Evolutionary conservation across 2,888 invertebrate species (phyloP), one percentile per base, ranked within the genome.

Genomic region (Trichacis sp.): DNA sequence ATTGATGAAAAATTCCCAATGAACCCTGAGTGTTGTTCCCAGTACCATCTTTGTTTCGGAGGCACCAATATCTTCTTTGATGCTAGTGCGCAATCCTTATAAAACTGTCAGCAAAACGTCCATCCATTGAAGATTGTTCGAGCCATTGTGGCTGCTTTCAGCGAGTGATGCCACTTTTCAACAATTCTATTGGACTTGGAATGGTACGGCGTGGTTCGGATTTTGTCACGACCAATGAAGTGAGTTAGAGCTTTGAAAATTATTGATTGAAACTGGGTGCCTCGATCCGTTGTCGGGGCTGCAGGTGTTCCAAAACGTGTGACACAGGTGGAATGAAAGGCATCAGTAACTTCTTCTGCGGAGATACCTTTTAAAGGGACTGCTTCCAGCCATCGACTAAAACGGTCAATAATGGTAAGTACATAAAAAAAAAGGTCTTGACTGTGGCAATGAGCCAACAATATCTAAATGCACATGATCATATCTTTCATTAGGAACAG

Each of bases 381-480:
- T 1, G 57, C 66, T 20, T 71, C 73, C 0, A 72, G 70, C 73
- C 74, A 77, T 8, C 76, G 67, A 0, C 68, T 63, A 46, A 70
- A 75, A 4, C 79, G 57, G 48, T 80, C 78, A 0, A 78, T 60
- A 59, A 72, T 71, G 0, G 84, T 84, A 2, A 84, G 74, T 18
- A 75, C 74, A 55, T 84, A 84, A 1, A 69, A 52, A 17, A 18
- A 58, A 1, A 53, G 61, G n/a, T 30, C 38, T 29, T 1, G 54
- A 60, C 11, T 4, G 0, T 2, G 57, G 56, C 53, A 55, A 12
- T 1, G 47, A 38, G 6, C 74, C 73, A 15, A 81, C 67, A 1
- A 81, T 38, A 55, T 85, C 83, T 0, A 81, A 60, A 52, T 84
- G 80, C 1, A 83, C 53, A 48, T 80, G 73, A 5, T 62, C 40